Base-by-base conservation (phyloP, 2,113 vertebrate species). In the Motacilla tschutschensis region DNA sequence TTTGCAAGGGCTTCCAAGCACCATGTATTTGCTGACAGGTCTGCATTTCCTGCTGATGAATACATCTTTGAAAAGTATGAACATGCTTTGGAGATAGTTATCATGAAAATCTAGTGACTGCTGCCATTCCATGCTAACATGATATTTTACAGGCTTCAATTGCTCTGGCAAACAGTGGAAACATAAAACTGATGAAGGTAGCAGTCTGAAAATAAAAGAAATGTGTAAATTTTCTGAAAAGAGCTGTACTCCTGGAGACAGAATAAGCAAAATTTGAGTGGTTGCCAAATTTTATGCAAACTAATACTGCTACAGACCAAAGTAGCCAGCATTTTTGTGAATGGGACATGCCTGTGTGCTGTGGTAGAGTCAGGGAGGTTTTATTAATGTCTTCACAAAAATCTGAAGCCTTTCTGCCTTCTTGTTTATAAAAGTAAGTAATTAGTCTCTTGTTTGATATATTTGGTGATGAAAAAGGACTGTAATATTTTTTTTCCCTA, bases 11-110 rank as follows among this genome's bases (percentile, higher is more conserved):
- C 47, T 88, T 88, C 71, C 63, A 63, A 31, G 40, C 43, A 79
- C 33, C 17, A 36, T 73, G 4, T 62, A 70, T 84, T 88, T 81
- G 47, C 67, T 88, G 54, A 79, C 63, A 84, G 86, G 59, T 75
- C 63, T 91, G 62, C 54, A 46, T 72, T 91, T 95, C 71, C 67
- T 90, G 78, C 67, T 62, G 75, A 57, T 85, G 38, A 78, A 81
- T 55, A 38, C 11, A 75, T 85, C 66, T 78, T 78, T 67, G 50
- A 75, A 51, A 75, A 79, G 41, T 13, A 43, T 28, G 22, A 47
- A 64, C 41, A 72, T 84, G 20, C 50, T 90, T 65, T 79, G 75
- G 78, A 90, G 58, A 65, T 26, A 70, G 43, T 31, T 70, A 43
- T 51, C 7, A 20, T 40, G 63, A 69, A 93, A 81, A 86, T 72